Conservation (phyloP, 2,113 vertebrate species). For the Sylvilagus bachmani region DNA sequence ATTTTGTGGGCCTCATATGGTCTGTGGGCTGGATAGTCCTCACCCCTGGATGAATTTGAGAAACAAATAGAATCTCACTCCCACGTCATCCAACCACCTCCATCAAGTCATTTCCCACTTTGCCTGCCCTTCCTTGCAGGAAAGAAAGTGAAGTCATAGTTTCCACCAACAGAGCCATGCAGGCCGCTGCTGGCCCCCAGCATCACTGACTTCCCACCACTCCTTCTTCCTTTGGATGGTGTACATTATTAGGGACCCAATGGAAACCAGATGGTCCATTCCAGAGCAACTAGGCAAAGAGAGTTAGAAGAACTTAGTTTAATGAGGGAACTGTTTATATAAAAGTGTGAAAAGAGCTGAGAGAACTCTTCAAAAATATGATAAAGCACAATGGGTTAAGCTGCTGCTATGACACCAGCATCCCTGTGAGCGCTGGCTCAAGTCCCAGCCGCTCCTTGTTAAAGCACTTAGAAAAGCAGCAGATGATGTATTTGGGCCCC, state of each 20-base stretch:
- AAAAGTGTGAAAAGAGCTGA: constrained; percentile 4
- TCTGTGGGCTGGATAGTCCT: too few relatives aligned
- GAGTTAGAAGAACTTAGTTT: not conserved
- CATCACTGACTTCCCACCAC: not conserved
- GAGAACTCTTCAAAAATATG: not conserved
- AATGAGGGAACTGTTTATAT: not conserved
- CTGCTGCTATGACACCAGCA: too few relatives aligned
- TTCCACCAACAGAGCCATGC: not conserved
- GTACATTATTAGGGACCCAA: not conserved
- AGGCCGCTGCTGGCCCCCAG: not conserved
- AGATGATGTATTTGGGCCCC: too few relatives aligned
- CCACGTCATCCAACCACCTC: not conserved
- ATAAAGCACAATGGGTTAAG: not conserved
- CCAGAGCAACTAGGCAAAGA: not conserved
- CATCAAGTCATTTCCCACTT: not conserved
- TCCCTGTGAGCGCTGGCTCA: too few relatives aligned
- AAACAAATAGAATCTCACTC: not conserved
- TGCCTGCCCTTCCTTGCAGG: not conserved
- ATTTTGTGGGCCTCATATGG: too few relatives aligned
- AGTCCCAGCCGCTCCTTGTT: too few relatives aligned
- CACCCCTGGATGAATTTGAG: constrained; percentile 19
- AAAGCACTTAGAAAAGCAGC: too few relatives aligned
- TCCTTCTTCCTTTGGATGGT: not conserved
- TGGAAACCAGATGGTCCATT: not conserved
- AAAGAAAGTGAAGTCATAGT: constrained; percentile 16